These are phyloP conservation scores for Bradypodion ventrale DNA, from an alignment of 2,797 vertebrate species.

Conservation along the genomic window DNA sequence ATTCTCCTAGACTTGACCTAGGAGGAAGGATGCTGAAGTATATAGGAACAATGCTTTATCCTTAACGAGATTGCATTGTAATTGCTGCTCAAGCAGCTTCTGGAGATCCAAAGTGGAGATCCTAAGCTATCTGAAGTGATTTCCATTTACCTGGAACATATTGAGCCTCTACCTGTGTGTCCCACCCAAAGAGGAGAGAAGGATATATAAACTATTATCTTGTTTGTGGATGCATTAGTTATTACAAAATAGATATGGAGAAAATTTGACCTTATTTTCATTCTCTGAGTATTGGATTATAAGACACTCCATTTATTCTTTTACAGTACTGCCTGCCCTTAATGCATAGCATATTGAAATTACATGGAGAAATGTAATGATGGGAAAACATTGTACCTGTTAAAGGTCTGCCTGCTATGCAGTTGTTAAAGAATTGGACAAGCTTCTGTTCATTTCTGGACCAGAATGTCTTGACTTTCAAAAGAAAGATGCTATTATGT, in stretches of 20 bases:
- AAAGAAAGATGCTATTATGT: too few relatives aligned
- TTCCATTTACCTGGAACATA: not conserved
- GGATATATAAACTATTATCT: not conserved
- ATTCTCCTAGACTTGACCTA: not conserved
- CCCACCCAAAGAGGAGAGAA: not conserved
- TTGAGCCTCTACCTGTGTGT: not conserved
- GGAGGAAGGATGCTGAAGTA: not conserved
- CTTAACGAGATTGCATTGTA: not conserved
- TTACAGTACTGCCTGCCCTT: not conserved
- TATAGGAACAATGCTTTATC: not conserved
- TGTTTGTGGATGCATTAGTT: not conserved
- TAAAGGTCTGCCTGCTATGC: not conserved
- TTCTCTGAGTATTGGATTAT: not conserved
- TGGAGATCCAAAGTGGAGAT: not conserved
- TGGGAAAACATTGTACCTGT: not conserved
- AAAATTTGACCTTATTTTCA: not conserved
- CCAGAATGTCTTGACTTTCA: not conserved
- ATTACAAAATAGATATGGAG: not conserved
- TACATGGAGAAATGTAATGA: not conserved
- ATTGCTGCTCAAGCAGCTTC: not conserved
- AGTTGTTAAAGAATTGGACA: not conserved
- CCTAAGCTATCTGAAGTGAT: not conserved
- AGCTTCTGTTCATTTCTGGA: not conserved
- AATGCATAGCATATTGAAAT: not conserved
- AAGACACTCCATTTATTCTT: too few relatives aligned